These are phyloP conservation scores for Venusia cambrica DNA, from an alignment of 2,888 invertebrate genomes.

Conservation along the genomic window DNA sequence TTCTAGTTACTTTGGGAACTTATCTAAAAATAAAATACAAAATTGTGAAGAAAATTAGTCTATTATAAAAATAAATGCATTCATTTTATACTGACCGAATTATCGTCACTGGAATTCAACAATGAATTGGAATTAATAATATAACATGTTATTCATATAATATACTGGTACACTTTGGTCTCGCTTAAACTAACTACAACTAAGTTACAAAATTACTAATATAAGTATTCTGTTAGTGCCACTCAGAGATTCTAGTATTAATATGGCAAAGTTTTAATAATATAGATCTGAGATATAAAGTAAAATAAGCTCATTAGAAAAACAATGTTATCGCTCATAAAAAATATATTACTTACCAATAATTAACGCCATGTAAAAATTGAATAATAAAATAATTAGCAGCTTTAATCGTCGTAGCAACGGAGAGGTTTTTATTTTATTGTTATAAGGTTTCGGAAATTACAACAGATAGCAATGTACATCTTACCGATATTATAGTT, in stretches of 20 bases:
- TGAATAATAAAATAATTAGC: too few species aligned
- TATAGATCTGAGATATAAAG: conserved; percentile 7
- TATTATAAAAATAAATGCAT: conserved; percentile 25
- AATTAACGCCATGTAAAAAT: too few species aligned
- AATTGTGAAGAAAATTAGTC: conserved; percentile 13
- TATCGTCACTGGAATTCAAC: conserved; percentile 9
- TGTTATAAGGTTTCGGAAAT: too few species aligned
- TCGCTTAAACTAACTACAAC: conserved; percentile 35
- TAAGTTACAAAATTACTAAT: conserved; percentile 21
- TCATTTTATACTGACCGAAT: conserved; percentile 18
- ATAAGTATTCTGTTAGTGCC: conserved; percentile 31
- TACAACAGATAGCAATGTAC: too few species aligned
- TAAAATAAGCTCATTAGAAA: conserved; percentile 10
- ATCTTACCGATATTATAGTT: too few species aligned
- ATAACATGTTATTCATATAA: conserved; percentile 26
- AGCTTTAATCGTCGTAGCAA: too few species aligned
- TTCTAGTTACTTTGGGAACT: too few species aligned
- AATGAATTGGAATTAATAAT: conserved; percentile 11
- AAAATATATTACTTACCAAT: conserved; percentile 9
- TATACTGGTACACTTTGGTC: conserved; percentile 46
- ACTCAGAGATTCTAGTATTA: conserved; percentile 32
- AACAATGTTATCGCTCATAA: too few species aligned
- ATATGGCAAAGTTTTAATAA: conserved; percentile 28
- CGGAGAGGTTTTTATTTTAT: too few species aligned
- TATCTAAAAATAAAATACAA: conserved; percentile 15